These are phyloP conservation scores for Rallus crepitans DNA, from an alignment of 2,797 vertebrate species.

Conservation along the genomic window DNA sequence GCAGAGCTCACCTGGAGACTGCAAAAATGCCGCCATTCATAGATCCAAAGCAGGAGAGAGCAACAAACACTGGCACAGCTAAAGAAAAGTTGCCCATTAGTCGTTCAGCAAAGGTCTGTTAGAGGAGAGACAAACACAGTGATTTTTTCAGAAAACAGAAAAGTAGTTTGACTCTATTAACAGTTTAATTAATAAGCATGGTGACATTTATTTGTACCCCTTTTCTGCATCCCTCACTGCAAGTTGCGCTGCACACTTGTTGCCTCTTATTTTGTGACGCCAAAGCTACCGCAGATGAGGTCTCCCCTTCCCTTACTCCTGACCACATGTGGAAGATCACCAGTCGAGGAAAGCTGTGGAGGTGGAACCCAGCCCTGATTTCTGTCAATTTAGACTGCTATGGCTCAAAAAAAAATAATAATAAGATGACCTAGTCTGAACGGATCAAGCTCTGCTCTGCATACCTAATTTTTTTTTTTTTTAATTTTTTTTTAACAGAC, in stretches of 20 bases:
- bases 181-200: neutral
- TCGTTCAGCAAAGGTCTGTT: conserved; percentile 91
- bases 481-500: neutral
- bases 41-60: conserved; percentile 93
- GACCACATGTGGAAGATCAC: fast-evolving
- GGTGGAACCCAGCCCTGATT: neutral
- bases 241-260: neutral
- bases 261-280: neutral
- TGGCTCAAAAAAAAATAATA: neutral
- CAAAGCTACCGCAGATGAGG: neutral
- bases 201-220: neutral
- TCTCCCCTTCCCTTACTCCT: neutral
- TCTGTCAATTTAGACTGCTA: neutral
- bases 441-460: neutral
- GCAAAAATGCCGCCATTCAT: conserved; percentile 94
- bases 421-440: neutral
- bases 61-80: conserved; percentile 91
- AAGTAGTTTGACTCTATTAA: neutral
- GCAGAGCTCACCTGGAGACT: conserved; percentile 87
- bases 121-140: conserved; percentile 12
- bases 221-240: neutral
- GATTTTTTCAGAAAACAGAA: neutral
- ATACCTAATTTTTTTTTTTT: neutral
- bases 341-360: neutral
- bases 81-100: conserved; percentile 89